A percentile compares a stretch with the other conserved stretches of the same genome.
These are phyloP conservation scores for Aphidius colemani DNA, from an alignment of 2,888 invertebrate genomes.

Conservation along the genomic window DNA sequence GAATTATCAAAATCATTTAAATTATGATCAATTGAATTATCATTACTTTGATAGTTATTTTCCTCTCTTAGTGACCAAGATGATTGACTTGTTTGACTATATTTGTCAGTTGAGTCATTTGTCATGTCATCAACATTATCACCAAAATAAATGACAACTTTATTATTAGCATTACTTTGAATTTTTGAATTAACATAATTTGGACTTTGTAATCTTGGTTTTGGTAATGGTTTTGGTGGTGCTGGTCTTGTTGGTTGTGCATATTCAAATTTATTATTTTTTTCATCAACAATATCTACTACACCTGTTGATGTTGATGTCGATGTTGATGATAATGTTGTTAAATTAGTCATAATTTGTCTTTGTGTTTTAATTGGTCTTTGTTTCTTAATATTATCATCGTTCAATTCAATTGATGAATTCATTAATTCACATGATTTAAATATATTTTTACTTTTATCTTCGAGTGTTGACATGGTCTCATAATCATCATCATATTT, in stretches of 20 bases:
- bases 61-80: conserved; percentile 26
- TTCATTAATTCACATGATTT: neutral
- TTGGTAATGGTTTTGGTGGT: conserved; percentile 54
- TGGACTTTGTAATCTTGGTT: conserved; percentile 16
- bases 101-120: conserved; percentile 27
- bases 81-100: conserved; percentile 16
- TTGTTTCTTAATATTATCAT: conserved; percentile 4
- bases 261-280: conserved; percentile 14
- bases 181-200: conserved; percentile 35
- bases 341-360: conserved; percentile 5
- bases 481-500: conserved; percentile 41
- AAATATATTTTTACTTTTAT: conserved; percentile 29
- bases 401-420: too few relatives aligned
- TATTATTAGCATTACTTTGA: conserved; percentile 61
- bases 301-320: too few relatives aligned
- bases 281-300: neutral
- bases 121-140: conserved; percentile 62
- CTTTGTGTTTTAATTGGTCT: conserved; percentile 18
- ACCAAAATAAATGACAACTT: conserved; percentile 76
- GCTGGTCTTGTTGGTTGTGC: conserved; percentile 60
- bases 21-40: conserved; percentile 14
- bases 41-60: neutral
- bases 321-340: conserved; percentile 2
- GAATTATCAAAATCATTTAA: conserved; percentile 19
- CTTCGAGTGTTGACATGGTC: conserved; percentile 43